Base-by-base conservation (phyloP, 2,113 vertebrate species). In the Takifugu flavidus region DNA sequence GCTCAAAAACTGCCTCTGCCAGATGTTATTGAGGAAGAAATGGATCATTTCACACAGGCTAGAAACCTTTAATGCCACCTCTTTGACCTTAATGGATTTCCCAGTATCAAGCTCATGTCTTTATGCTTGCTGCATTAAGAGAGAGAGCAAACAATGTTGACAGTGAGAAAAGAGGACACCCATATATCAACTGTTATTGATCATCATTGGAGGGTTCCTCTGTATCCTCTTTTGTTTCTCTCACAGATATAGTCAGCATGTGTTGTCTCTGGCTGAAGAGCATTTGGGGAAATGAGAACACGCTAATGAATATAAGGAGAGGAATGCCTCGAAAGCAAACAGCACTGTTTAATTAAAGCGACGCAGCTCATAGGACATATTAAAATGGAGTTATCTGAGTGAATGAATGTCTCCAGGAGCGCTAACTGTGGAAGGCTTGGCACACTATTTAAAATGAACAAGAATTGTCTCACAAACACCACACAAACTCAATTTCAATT, bases 1-100 rank as follows among this genome's bases (percentile, higher is more conserved):
- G 63, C 75, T 79, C 13, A 66, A 67, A 82, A 80, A 76, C 82
- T 82, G 80, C 75, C 14, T 58, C 58, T 82, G 78, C 86, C 79
- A 73, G 65, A 72, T 70, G 49, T 53, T 76, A 59, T 84, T 64
- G 73, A 76, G 80, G 74, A 82, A 67, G 77, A 58, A 64, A 77
- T 85, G 59, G 67, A 86, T 84, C 65, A 77, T 81, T 69, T 75
- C 61, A 70, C 62, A 59, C 59, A 59, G 55, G 49, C 34, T 62
- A 49, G 59, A 70, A 64, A 60, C 78, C 42, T 70, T 61, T 59
- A 59, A 54, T 58, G 26, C 29, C 70, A 34, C 59, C 5, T 7
- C 67, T 25, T 20, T 20, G 20, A 20, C 20, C 20, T 20, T 20
- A 20, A 31, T 29, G 43, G 56, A 46, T 76, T 82, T 72, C 56